Conservation (phyloP, 1,140 invertebrate genomes). For the Drosophila lini region DNA sequence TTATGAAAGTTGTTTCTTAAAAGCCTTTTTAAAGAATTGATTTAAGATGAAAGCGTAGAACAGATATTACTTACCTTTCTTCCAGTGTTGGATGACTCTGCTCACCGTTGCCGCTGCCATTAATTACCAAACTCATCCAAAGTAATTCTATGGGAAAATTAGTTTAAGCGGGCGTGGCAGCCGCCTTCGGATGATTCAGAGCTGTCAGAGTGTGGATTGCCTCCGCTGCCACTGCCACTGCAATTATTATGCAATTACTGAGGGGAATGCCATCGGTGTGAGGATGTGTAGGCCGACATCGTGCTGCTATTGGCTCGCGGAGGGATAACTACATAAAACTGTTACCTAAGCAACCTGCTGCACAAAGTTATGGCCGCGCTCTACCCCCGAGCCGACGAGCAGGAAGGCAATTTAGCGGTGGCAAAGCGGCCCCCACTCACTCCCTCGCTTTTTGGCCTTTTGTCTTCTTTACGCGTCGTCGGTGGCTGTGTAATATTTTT, state of each 20-base stretch:
- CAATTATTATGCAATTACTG: slow-evolving; percentile 80
- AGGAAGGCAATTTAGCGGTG: slow-evolving; percentile 70
- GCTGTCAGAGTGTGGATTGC: slow-evolving; percentile 51
- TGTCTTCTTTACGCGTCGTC: slow-evolving; percentile 77
- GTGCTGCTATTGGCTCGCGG: slow-evolving; percentile 34
- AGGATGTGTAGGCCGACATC: slow-evolving; percentile 17
- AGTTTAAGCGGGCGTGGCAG: slow-evolving; percentile 63
- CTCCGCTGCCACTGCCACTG: slow-evolving; percentile 42
- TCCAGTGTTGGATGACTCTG: slow-evolving; percentile 17
- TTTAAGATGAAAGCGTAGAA: not conserved
- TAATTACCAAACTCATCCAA: slow-evolving; percentile 81
- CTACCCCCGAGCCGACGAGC: slow-evolving; percentile 12
- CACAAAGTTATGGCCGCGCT: slow-evolving; percentile 62
- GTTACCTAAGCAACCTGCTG: slow-evolving; percentile 82
- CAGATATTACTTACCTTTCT: not conserved
- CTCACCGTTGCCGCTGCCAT: slow-evolving; percentile 59
- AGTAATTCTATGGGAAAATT: slow-evolving; percentile 80
- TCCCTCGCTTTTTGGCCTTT: slow-evolving; percentile 28
- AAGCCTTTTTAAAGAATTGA: rapidly evolving
- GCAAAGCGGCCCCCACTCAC: slow-evolving; percentile 33
- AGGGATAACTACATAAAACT: slow-evolving; percentile 77
- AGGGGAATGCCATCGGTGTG: slow-evolving; percentile 18
- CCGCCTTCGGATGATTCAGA: slow-evolving; percentile 40
- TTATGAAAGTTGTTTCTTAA: slow-evolving; percentile 22
- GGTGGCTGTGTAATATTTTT: slow-evolving; percentile 76